Evolutionary conservation across 2,797 vertebrate genomes (phyloP).

Genomic region (Heliangelus exortis): DNA sequence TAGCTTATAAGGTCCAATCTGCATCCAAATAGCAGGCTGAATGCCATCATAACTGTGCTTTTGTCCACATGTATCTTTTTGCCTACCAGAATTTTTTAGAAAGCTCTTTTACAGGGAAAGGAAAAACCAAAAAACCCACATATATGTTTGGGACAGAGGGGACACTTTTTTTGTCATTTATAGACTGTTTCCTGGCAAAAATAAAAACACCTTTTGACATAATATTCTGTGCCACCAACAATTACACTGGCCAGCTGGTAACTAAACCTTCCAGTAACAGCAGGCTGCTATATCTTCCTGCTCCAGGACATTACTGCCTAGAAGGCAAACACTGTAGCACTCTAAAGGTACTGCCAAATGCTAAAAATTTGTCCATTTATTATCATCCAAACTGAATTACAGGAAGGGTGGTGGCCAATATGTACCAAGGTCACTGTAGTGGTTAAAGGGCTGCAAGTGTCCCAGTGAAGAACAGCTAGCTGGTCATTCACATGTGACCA

Average conservation of each 20-base stretch:
- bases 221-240: neutral
- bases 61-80: neutral
- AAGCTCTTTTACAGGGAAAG: neutral
- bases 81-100: neutral
- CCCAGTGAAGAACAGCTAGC: neutral
- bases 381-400: conserved; percentile 17
- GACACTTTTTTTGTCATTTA: neutral
- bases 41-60: neutral
- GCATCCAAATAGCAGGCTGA: neutral
- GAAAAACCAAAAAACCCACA: no score
- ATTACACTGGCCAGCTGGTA: neutral
- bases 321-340: neutral
- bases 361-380: neutral
- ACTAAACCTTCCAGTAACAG: neutral
- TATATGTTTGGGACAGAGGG: no score
- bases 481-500: neutral
- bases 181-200: neutral
- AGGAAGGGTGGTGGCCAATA: conserved; percentile 22
- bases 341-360: neutral
- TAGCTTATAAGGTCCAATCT: neutral
- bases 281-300: neutral
- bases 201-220: neutral
- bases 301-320: neutral
- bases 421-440: neutral
- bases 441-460: neutral